Conservation (phyloP, 2,888 invertebrate genomes). For the Drosophila ustulata region DNA sequence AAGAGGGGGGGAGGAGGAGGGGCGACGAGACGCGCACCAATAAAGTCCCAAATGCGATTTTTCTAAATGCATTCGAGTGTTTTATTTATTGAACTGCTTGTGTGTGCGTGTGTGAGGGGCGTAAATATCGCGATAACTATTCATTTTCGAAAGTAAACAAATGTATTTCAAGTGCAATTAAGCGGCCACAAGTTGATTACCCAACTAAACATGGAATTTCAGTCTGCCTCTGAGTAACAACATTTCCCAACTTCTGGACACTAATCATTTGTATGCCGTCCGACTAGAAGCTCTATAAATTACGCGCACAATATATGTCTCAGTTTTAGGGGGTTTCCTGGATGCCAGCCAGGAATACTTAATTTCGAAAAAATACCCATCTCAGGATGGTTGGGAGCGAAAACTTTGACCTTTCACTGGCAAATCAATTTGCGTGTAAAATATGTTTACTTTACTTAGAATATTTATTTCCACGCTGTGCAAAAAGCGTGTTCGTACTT, state of each 20-base stretch:
- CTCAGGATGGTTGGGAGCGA: not conserved
- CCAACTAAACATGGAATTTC: slow-evolving; percentile 17
- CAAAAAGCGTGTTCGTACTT: slow-evolving; percentile 12
- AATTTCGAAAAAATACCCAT: slow-evolving; percentile 9
- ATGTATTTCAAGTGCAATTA: slow-evolving; percentile 57
- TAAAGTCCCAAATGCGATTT: slow-evolving; percentile 73
- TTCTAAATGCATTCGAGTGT: slow-evolving; percentile 73
- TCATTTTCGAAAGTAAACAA: slow-evolving; percentile 65
- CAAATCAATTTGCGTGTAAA: slow-evolving; percentile 6
- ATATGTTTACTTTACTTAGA: slow-evolving; percentile 4
- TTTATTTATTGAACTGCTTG: slow-evolving; percentile 68
- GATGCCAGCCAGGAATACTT: slow-evolving; percentile 3
- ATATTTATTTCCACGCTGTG: not conserved
- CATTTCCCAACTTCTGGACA: not conserved
- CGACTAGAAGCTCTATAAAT: not conserved
- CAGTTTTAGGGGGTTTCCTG: slow-evolving; percentile 3
- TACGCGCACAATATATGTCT: not conserved
- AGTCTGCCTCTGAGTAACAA: not conserved
- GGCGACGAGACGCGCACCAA: slow-evolving; percentile 17
- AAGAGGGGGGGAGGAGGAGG: not conserved
- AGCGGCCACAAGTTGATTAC: slow-evolving; percentile 25
- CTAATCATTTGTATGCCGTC: slow-evolving; percentile 10
- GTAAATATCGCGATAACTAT: slow-evolving; percentile 59
- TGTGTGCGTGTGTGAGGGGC: slow-evolving; percentile 9
- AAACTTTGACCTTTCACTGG: slow-evolving; percentile 13